Evolutionary conservation across 2,113 vertebrate genomes (phyloP), one percentile per base, ranked within the genome.

Genomic region (Rutilus rutilus): DNA sequence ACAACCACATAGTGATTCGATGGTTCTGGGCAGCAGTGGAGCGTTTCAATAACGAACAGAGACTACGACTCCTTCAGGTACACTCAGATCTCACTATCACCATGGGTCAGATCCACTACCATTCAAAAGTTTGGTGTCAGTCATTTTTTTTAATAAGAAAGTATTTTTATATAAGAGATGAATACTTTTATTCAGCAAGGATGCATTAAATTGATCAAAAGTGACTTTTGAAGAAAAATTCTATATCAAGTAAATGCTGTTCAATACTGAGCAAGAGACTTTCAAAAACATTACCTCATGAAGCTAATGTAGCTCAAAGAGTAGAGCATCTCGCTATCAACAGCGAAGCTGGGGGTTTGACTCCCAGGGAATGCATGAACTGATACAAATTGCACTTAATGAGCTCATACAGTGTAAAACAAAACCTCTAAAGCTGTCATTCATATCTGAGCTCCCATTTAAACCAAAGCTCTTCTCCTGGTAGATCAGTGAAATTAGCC

Each of bases 21-120:
- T 99, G 98, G 98, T 99, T 99, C 93, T 99, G 98, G 98, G 97
- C 97, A 36, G 98, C 98, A 74, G 98, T 99, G 90, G 98, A 99
- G 91, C 96, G 97, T 90, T 99, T 99, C 94, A 99, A 99, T 94
- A 99, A 99, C 85, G 98, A 99, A 89, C 98, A 99, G 89, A 96
- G 97, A 86, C 95, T 99, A 12, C 94, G 98, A 91, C 95, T 99
- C 90, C 90, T 99, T 92, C 98, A 99, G 97, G 98, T 99, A 93
- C 5, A 64, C 54, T 14, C 62, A 62, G 39, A 82, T 65, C 60
- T 39, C 19, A 78, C 36, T 23, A 42, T 12, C 19, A 71, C 19
- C 36, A 69, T 33, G 17, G 27, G 25, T 14, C 11, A 47, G 21
- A 30, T 5, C n/a, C 12, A 14, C 17, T 36, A 39, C 33, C 67